phyloP scores from a whole-genome alignment of 2,888 invertebrate genomes.

The Rhingia rostrata region DNA sequence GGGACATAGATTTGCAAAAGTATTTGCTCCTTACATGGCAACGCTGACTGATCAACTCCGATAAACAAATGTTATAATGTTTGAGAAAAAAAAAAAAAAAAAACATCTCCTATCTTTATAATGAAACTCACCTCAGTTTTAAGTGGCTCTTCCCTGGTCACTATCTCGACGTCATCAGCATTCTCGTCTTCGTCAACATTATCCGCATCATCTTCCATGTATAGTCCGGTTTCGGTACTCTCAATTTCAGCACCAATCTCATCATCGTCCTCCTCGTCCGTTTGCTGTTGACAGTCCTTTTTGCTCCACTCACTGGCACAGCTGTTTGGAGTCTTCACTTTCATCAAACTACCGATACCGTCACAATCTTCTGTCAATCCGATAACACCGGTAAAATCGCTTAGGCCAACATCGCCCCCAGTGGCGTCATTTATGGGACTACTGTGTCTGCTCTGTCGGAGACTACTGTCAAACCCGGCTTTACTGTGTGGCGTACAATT shows the following conservation, averaged over 20 bases:
- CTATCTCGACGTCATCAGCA: constrained; percentile 7
- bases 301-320: constrained; percentile 56
- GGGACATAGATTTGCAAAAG: too few species aligned
- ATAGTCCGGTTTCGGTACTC: constrained; percentile 3
- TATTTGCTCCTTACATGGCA: too few species aligned
- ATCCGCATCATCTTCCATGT: constrained; percentile 25
- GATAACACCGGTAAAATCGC: constrained; percentile 13
- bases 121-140: constrained; percentile 51
- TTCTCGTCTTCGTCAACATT: constrained; percentile 21
- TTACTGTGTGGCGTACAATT: constrained; percentile 7
- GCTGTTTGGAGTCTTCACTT: constrained; percentile 56
- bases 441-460: not conserved
- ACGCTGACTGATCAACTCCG: not conserved
- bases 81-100: not conserved
- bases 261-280: constrained; percentile 58
- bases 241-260: constrained; percentile 26
- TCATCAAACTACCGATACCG: constrained; percentile 20
- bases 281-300: constrained; percentile 85
- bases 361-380: constrained; percentile 39
- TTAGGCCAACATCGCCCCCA: not conserved
- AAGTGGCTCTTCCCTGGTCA: constrained; percentile 27
- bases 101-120: not conserved
- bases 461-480: constrained; percentile 7
- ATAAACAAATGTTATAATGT: too few species aligned
- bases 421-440: constrained; percentile 25